These are phyloP conservation scores for Monochamus alternatus DNA, from an alignment of 2,888 invertebrate genomes.

Conservation along the genomic window DNA sequence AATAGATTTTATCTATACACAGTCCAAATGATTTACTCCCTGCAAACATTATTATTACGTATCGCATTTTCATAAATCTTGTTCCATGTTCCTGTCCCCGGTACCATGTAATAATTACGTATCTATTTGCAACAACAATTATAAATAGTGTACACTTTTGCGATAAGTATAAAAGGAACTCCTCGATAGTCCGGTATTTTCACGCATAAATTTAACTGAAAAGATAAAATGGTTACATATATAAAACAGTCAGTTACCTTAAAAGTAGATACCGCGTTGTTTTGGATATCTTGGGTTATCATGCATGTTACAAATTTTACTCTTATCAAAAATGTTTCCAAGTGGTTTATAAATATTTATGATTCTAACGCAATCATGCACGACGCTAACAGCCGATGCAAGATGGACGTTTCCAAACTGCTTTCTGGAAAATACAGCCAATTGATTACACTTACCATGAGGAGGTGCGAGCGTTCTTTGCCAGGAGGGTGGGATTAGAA, in stretches of 20 bases:
- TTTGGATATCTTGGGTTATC: neutral
- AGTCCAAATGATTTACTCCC: conserved; percentile 1
- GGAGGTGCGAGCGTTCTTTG: too few relatives aligned
- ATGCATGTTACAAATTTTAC: neutral
- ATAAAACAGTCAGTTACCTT: conserved; percentile 19
- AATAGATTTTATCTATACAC: conserved; percentile 9
- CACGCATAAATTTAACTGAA: conserved; percentile 18
- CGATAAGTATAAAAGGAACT: conserved; percentile 17
- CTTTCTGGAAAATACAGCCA: too few relatives aligned
- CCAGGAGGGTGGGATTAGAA: too few relatives aligned
- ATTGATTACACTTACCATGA: too few relatives aligned
- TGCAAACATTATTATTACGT: conserved; percentile 11
- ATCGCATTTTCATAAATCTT: conserved; percentile 12
- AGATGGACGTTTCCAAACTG: too few relatives aligned
- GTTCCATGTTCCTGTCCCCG: neutral
- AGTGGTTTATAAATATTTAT: neutral
- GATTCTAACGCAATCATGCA: too few relatives aligned
- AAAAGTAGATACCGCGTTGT: conserved; percentile 13
- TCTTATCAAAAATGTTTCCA: conserved; percentile 10
- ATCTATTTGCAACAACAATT: conserved; percentile 12
- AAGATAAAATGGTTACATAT: conserved; percentile 4
- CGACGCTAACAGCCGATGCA: too few relatives aligned
- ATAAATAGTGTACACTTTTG: conserved; percentile 10
- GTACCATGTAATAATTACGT: neutral
- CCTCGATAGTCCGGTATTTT: conserved; percentile 17